phyloP scores from a whole-genome alignment of 2,797 vertebrate species.

The Podargus strigoides region DNA sequence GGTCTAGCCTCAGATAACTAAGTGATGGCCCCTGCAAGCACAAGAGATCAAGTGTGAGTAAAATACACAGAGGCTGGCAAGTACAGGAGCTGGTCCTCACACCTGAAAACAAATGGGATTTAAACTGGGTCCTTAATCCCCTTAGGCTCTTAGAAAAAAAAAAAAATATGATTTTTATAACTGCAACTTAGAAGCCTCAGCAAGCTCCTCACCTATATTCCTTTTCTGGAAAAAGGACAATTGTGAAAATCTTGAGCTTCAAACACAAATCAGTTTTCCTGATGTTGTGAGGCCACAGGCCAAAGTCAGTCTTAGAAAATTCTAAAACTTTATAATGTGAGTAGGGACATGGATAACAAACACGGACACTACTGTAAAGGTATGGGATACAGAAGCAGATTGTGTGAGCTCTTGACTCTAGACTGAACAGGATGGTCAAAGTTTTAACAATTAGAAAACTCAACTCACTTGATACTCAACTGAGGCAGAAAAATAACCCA shows the following conservation, averaged over 20 bases:
- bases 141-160: neutral
- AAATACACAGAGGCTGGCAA: neutral
- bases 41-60: neutral
- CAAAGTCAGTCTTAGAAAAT: neutral
- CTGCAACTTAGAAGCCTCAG: neutral
- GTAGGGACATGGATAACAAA: neutral
- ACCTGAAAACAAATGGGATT: neutral
- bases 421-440: neutral
- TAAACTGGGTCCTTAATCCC: neutral
- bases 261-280: neutral
- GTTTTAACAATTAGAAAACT: neutral
- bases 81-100: neutral
- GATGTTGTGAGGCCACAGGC: neutral
- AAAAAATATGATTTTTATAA: neutral
- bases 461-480: neutral
- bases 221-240: neutral
- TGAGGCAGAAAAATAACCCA: fast-evolving
- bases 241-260: neutral
- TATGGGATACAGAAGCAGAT: neutral
- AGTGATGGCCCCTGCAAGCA: neutral
- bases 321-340: neutral
- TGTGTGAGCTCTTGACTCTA: neutral
- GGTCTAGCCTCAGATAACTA: neutral
- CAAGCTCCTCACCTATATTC: neutral
- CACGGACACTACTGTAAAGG: neutral